Percentiles rank a stretch among this genome's conserved stretches.
These are phyloP conservation scores for Tyria jacobaeae DNA, from an alignment of 2,888 invertebrate genomes.

Conservation along the genomic window DNA sequence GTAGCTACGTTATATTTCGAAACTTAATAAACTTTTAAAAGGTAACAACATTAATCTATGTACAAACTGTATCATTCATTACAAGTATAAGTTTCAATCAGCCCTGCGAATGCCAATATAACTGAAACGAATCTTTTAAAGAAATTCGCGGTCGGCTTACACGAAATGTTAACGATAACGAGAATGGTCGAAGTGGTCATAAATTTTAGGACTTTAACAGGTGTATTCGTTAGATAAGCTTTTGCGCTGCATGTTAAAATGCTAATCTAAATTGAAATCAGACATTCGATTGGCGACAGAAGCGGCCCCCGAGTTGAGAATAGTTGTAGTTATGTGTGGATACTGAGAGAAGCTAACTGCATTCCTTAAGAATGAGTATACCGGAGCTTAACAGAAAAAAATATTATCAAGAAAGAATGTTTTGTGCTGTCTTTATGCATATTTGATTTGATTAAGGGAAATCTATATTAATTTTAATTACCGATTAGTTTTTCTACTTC, in stretches of 20 bases:
- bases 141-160: constrained; percentile 57
- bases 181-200: constrained; percentile 66
- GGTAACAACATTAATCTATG: constrained; percentile 23
- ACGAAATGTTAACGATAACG: constrained; percentile 60
- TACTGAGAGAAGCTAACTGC: constrained; percentile 25
- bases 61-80: constrained; percentile 25
- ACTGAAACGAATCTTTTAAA: constrained; percentile 45
- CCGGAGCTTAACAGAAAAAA: not conserved
- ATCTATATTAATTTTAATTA: not conserved
- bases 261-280: constrained; percentile 86
- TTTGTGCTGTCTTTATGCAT: too few species aligned
- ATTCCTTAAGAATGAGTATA: constrained; percentile 8
- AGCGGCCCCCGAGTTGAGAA: constrained; percentile 64
- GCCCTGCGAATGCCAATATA: constrained; percentile 32
- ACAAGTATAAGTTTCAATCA: constrained; percentile 47
- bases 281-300: constrained; percentile 84
- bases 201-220: constrained; percentile 83
- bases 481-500: not conserved
- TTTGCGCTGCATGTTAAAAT: constrained; percentile 81
- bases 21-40: constrained; percentile 26
- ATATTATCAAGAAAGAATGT: not conserved
- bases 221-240: constrained; percentile 84
- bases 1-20: too few species aligned
- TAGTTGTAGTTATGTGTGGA: constrained; percentile 58
- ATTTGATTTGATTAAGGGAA: not conserved